Conservation (phyloP, 2,113 vertebrate genomes). For the Odobenus rosmarus region DNA sequence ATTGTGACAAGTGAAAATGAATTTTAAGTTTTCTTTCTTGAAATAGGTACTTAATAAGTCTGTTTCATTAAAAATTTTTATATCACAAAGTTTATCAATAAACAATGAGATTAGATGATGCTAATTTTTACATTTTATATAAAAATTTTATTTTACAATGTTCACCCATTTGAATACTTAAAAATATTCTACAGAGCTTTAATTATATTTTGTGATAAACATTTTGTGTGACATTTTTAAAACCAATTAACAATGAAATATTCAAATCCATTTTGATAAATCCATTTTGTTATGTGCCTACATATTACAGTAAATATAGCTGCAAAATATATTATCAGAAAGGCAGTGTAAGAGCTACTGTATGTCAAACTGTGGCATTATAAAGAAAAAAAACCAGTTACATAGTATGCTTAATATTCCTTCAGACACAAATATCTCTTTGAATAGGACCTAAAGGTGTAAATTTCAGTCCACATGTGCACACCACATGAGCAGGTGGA, state of each 20-base stretch:
- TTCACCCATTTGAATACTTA: neutral
- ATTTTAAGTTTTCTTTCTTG: neutral
- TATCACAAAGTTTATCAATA: neutral
- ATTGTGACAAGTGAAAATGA: neutral
- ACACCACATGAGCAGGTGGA: conserved; percentile 23
- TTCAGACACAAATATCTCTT: conserved; percentile 9
- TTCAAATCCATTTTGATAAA: neutral
- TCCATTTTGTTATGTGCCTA: neutral
- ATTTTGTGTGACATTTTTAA: neutral
- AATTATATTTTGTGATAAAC: neutral
- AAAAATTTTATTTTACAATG: neutral
- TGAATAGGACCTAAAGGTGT: neutral
- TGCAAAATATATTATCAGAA: neutral
- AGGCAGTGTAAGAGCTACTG: conserved; percentile 16
- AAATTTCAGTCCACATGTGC: neutral
- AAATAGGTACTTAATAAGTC: neutral
- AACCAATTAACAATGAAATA: neutral
- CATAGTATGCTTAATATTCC: neutral
- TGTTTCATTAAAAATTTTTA: neutral
- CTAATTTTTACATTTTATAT: neutral
- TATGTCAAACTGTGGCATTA: neutral
- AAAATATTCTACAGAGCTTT: neutral
- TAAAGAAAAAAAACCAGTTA: neutral
- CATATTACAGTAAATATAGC: neutral
- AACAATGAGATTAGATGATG: neutral